phyloP scores from a whole-genome alignment of 1,140 invertebrate species.

The Chionoecetes opilio region DNA sequence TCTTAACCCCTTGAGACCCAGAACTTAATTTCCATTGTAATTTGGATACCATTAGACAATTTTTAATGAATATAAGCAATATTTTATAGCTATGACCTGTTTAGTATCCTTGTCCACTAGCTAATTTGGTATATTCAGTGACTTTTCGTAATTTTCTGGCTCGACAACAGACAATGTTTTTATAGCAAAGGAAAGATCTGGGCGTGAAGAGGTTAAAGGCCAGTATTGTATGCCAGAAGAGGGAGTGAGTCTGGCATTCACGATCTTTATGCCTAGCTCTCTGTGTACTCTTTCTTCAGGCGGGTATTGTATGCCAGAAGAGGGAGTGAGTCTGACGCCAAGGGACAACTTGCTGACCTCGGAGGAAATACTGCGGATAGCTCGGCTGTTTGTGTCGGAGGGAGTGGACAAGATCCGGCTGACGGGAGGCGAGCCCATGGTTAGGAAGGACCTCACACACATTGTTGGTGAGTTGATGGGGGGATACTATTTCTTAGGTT shows the following conservation, averaged over 20 bases:
- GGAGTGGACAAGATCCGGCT: constrained; percentile 97
- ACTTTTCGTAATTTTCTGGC: no score
- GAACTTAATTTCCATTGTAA: no score
- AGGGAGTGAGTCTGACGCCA: constrained; percentile 93
- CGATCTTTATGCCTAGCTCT: not conserved
- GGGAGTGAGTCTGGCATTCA: constrained; percentile 92
- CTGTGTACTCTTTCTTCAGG: constrained; percentile 85
- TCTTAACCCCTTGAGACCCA: no score
- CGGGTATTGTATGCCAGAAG: constrained; percentile 98
- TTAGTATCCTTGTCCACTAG: no score
- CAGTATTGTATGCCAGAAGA: constrained; percentile 89
- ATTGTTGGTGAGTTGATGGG: constrained; percentile 89
- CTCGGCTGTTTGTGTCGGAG: constrained; percentile 93
- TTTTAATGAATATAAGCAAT: no score
- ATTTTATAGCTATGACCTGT: no score
- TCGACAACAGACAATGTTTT: no score
- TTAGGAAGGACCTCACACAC: constrained; percentile 93
- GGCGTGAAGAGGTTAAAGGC: not conserved
- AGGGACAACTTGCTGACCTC: constrained; percentile 91
- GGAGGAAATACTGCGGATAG: constrained; percentile 92
- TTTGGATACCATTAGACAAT: no score
- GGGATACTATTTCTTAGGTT: no score
- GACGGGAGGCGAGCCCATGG: constrained; percentile 98
- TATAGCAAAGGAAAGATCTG: no score
- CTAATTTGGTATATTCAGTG: no score